A percentile compares a stretch with the other conserved stretches of the same genome.
phyloP scores from a whole-genome alignment of 2,113 vertebrate genomes.

The Cacatua alba region DNA sequence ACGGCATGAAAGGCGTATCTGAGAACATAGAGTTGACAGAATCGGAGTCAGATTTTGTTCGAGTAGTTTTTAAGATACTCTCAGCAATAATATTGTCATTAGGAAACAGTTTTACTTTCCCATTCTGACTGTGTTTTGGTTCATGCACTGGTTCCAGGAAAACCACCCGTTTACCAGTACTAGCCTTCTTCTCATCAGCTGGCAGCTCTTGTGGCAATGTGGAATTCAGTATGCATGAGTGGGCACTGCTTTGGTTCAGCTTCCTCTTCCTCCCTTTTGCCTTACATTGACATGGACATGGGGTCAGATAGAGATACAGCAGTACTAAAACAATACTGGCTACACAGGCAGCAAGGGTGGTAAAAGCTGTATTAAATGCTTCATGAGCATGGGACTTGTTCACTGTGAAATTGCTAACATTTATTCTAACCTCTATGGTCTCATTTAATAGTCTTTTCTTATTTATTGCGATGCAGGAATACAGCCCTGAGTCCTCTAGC shows the following conservation, averaged over 20 bases:
- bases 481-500: constrained; percentile 79
- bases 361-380: constrained; percentile 88
- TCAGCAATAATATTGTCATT: constrained; percentile 73
- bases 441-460: constrained; percentile 65
- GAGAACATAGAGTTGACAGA: constrained; percentile 76
- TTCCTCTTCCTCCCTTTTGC: constrained; percentile 66
- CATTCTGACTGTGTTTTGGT: constrained; percentile 64
- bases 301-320: constrained; percentile 88
- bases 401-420: constrained; percentile 79
- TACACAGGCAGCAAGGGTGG: constrained; percentile 86
- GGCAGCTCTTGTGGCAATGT: constrained; percentile 66
- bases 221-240: constrained; percentile 69
- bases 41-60: constrained; percentile 76
- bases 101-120: constrained; percentile 76
- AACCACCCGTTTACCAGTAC: constrained; percentile 83
- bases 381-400: constrained; percentile 71
- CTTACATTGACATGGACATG: constrained; percentile 79
- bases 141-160: constrained; percentile 82
- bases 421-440: constrained; percentile 77
- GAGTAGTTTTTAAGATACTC: constrained; percentile 83
- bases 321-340: constrained; percentile 87
- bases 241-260: constrained; percentile 65
- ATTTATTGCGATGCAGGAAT: constrained; percentile 79
- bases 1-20: constrained; percentile 72
- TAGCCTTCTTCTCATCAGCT: constrained; percentile 73